Evolutionary conservation across 2,113 vertebrate genomes (phyloP), one percentile per base, ranked within the genome.

Genomic region (Hyperopisus bebe): DNA sequence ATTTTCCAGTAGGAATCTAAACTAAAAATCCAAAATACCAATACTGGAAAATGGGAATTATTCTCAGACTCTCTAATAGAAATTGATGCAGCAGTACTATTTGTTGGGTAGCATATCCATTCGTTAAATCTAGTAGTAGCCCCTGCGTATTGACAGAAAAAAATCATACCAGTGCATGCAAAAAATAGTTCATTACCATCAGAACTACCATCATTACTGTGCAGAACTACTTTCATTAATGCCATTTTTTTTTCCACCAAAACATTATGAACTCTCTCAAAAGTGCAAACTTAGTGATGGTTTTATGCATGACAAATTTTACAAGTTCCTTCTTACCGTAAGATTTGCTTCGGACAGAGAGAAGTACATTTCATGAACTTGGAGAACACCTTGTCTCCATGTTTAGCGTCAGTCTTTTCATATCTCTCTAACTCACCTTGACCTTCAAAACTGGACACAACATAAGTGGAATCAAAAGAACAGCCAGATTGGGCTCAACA

Each of bases 341-440:
- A 90, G 89, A 97, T 95, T 94, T 97, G 97, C 55, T 96, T 94
- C 85, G 90, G 96, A 92, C 97, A 97, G 83, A 90, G 0, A 50
- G 95, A 95, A 91, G 97, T 95, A 92, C 93, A 96, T 92, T 97
- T 97, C 97, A 97, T 96, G 92, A 97, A 97, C 91, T 94, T 95
- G 89, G 94, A 93, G 90, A 97, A 97, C 0, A 91, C 90, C 31
- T 92, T 91, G 89, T 97, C 96, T 91, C 94, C 95, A 91, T 93
- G 95, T 92, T 93, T 95, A 58, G 93, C 90, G 88, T 93, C 66
- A 55, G 93, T 92, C 91, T 96, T 97, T 94, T 97, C 97, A 1
- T 97, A 97, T 74, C 94, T 93, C 93, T 97, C 97, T 88, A 58
- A 82, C 46, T 70, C 90, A 86, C 84, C 88, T 89, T 92, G 93